Percentiles rank a stretch among this genome's conserved stretches.
Conservation (phyloP, 2,888 invertebrate genomes). For the Drosophila atroscutellata region DNA sequence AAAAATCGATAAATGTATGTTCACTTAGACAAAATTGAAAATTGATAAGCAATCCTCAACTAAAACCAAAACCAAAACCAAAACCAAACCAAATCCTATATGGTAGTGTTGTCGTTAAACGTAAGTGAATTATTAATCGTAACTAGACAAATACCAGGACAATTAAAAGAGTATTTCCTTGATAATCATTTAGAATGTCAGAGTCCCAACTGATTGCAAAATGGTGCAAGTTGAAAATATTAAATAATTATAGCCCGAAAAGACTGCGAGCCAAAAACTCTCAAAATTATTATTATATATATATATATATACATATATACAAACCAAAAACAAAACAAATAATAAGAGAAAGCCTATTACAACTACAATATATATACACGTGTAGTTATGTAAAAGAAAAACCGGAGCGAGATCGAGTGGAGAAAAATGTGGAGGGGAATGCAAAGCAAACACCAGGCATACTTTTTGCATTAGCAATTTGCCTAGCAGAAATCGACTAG, state of each 20-base stretch:
- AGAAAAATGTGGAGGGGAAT: conserved; percentile 3
- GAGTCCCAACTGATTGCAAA: conserved; percentile 45
- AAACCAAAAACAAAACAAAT: conserved; percentile 32
- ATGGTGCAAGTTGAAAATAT: conserved; percentile 47
- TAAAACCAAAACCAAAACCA: background rate
- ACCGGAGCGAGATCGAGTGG: conserved; percentile 1
- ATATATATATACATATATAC: conserved; percentile 48
- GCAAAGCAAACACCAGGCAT: conserved; percentile 61
- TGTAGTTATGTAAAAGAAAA: conserved; percentile 19
- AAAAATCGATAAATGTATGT: conserved; percentile 5
- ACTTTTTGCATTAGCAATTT: conserved; percentile 50
- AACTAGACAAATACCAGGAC: conserved; percentile 66
- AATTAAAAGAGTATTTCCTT: conserved; percentile 65
- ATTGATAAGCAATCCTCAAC: conserved; percentile 70
- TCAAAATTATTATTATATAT: conserved; percentile 66
- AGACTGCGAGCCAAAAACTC: conserved; percentile 82
- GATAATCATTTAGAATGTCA: conserved; percentile 74
- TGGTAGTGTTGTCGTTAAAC: conserved; percentile 38
- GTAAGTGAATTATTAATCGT: conserved; percentile 42
- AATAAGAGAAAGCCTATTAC: conserved; percentile 28
- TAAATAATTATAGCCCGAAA: conserved; percentile 75
- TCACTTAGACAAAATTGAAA: conserved; percentile 40
- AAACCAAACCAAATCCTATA: conserved; percentile 36
- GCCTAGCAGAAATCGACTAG: conserved; percentile 48
- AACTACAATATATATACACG: conserved; percentile 24